Conservation (phyloP, 1,140 invertebrate genomes). For the Ganaspis sp. region DNA sequence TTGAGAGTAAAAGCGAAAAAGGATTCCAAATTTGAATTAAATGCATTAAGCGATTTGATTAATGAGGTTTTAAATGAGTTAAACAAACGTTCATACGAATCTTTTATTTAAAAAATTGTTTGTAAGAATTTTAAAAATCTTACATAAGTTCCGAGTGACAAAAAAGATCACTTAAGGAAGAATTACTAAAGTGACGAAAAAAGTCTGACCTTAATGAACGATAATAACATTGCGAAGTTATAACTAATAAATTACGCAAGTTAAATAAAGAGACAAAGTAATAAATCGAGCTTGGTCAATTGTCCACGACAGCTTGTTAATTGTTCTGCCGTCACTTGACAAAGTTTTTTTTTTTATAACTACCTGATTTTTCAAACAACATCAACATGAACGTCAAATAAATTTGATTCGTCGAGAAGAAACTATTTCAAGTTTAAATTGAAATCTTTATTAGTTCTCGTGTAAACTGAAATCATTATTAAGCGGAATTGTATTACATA, state of each 20-base stretch:
- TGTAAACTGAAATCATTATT: no score
- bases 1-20: no score
- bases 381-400: no score
- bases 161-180: neutral
- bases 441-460: no score
- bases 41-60: no score
- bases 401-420: neutral
- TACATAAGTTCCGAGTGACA: no score
- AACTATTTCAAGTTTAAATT: no score
- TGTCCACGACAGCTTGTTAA: neutral
- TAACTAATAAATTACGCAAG: slow-evolving; percentile 14
- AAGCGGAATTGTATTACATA: no score
- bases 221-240: neutral
- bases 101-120: neutral
- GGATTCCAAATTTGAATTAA: no score
- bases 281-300: neutral
- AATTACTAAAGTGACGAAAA: neutral
- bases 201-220: neutral
- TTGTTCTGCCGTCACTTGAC: neutral
- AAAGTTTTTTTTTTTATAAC: neutral
- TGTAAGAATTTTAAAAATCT: neutral
- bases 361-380: neutral
- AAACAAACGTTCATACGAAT: no score
- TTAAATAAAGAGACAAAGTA: slow-evolving; percentile 8
- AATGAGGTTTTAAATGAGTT: no score